phyloP scores from a whole-genome alignment of 2,113 vertebrate genomes.

The Gambusia affinis region DNA sequence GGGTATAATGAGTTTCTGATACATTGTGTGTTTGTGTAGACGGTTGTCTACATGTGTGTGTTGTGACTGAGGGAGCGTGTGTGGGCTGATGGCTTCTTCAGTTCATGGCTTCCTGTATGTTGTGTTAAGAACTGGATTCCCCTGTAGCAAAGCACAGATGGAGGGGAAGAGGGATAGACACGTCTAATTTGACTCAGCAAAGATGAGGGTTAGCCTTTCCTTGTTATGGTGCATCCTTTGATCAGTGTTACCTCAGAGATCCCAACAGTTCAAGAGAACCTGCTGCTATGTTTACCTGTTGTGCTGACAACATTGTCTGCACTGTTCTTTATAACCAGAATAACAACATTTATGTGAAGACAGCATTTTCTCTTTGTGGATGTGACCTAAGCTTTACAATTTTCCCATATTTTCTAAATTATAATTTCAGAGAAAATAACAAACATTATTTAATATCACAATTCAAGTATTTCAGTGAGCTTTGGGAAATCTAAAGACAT shows the following conservation, averaged over 20 bases:
- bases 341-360: neutral
- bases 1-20: slow-evolving; percentile 64
- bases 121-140: slow-evolving; percentile 57
- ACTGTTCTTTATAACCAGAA: slow-evolving; percentile 17
- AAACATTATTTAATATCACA: slow-evolving; percentile 41
- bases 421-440: slow-evolving; percentile 23
- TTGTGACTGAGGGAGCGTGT: slow-evolving; percentile 58
- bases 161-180: slow-evolving; percentile 17
- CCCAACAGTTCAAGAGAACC: slow-evolving; percentile 13
- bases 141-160: slow-evolving; percentile 30
- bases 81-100: slow-evolving; percentile 62
- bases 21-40: slow-evolving; percentile 58
- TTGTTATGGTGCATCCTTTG: slow-evolving; percentile 40
- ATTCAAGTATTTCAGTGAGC: slow-evolving; percentile 37
- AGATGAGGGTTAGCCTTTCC: slow-evolving; percentile 32
- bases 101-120: slow-evolving; percentile 73
- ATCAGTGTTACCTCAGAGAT: slow-evolving; percentile 51
- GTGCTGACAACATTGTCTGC: slow-evolving; percentile 22
- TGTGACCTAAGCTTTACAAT: slow-evolving; percentile 24
- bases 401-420: slow-evolving; percentile 41
- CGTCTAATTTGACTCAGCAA: slow-evolving; percentile 63
- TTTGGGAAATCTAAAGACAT: slow-evolving; percentile 6
- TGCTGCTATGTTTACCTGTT: slow-evolving; percentile 56
- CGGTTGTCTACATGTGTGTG: slow-evolving; percentile 46
- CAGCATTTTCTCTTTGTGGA: slow-evolving; percentile 6